Evolutionary conservation across 2,888 invertebrate genomes (phyloP), one percentile per base, ranked within the genome.

Genomic region (Chrysomela aeneicollis): DNA sequence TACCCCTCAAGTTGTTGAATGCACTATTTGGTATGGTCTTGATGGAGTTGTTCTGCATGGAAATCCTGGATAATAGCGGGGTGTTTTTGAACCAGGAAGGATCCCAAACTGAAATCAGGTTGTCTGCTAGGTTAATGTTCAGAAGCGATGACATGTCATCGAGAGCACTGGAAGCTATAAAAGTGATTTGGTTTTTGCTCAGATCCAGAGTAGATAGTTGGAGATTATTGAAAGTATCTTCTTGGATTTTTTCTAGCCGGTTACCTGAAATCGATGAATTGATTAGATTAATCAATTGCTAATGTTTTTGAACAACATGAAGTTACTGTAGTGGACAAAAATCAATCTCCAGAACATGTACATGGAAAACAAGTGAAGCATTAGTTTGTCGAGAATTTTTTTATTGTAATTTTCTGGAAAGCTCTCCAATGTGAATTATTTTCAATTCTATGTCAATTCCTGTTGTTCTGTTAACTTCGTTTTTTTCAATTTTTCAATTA

Each of bases 31-130:
- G 76, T 42, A 78, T 57, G 59, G 61, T 66, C 55, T 68, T 58
- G 4, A 78, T 70, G 1, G 71, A 68, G 59, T 78, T 78, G 59
- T 75, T 74, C 53, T 76, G 75, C 54, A 78, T 60, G 0, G 76
- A 76, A 30, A 77, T 70, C 46, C 76, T 69, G 1, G 71, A 70
- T 30, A 78, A 52, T 12, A 72, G 46, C 0, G 76, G 77, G 5
- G 74, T 74, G 35, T 74, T 70, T 21, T 68, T 37, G 59, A 78
- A 75, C 78, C 78, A 78, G 15, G 74, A 67, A 12, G 67, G 68
- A 58, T 76, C 66, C 77, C 77, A 78, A 17, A 18, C 32, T 21
- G 15, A 50, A 8, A 78, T 68, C 22, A 63, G 51, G 58, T 78
- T 78, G 59, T 76, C 76, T 5, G 74, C 71, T 21, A 78, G 59